Base-by-base conservation (phyloP, 2,888 invertebrate species). In the Habroteleia sp. region DNA sequence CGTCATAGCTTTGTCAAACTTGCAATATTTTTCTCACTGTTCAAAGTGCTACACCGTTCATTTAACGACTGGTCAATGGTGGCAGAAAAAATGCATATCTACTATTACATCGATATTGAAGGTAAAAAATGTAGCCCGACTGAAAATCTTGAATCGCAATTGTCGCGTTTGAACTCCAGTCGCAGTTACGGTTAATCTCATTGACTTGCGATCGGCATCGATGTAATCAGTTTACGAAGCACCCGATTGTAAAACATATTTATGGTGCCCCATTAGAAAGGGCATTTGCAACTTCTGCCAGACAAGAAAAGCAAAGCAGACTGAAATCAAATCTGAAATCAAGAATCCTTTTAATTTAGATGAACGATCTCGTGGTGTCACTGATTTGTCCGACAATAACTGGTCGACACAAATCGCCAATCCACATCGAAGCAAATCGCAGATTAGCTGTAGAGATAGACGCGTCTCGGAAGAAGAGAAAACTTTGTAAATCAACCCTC, bases 261-360 rank as follows among this genome's bases (percentile, higher is more conserved):
- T 29, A 29, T 17, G 20, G 7, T 41, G 31, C 23, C 17, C 1
- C 6, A 58, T 16, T 23, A 42, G 33, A 42, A 58, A 33, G n/a
- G 20, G 58, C 42, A 17, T 6, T 17, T 4, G 31, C 31, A 31
- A 5, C 6, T 42, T 23, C 23, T 4, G n/a, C 11, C 29, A 23
- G 33, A 35, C 31, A 65, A 62, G 39, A 65, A 37, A 42, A 27
- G 13, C 16, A 37, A 62, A 11, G 20, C 41, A 31, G 46, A 35
- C 13, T 7, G 52, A 23, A 52, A 27, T 37, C 17, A 48, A 48
- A 33, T 17, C 13, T n/a, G 41, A 11, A 42, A 48, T 42, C 41
- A 46, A 54, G 46, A 68, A 48, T 44, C 16, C 41, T 42, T 54
- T 41, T 50, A 68, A 68, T 58, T 41, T 58, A 37, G 60, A 69